Base-by-base conservation (phyloP, 2,113 vertebrate genomes). In the Cololabis saira region DNA sequence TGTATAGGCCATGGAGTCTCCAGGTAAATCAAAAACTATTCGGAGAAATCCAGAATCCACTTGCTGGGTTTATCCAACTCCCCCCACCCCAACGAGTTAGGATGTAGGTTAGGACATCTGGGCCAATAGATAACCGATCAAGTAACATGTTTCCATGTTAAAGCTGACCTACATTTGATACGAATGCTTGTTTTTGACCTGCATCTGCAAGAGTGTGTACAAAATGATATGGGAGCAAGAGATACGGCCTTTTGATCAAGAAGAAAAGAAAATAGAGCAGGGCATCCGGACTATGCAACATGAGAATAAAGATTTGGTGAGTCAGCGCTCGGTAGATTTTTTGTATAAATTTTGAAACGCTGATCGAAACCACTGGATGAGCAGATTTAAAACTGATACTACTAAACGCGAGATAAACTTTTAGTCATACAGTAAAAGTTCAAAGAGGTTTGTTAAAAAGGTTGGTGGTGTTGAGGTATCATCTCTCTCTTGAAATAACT, bases 71-170 rank as follows among this genome's bases (percentile, higher is more conserved):
- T 63, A 4, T 52, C 14, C 21, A 70, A 44, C n/a, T 67, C 61
- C 67, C 52, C 51, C 5, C 41, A 14, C 7, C 22, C 30, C 5
- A 18, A 87, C 74, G 64, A 59, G 50, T 18, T 6, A 43, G 58
- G 55, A 85, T 83, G 61, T 80, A 66, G 77, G 84, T 71, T 76
- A 81, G 30, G 33, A 74, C 76, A 84, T 78, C 53, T 78, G 74
- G 82, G 61, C 53, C 81, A 81, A 27, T 15, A 57, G 66, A 61
- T 82, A 87, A 86, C 69, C 61, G 78, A 50, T 84, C 41, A 33
- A 60, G 72, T 86, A 76, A 86, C 83, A 88, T 86, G 57, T 19
- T 85, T 79, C 71, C n/a, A 61, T 8, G 14, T 40, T 66, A 18
- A n/a, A 24, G 27, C 5, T 10, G 53, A 16, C 56, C 67, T 71